Conservation (phyloP, 2,888 invertebrate genomes). For the Loripinus fragilis region DNA sequence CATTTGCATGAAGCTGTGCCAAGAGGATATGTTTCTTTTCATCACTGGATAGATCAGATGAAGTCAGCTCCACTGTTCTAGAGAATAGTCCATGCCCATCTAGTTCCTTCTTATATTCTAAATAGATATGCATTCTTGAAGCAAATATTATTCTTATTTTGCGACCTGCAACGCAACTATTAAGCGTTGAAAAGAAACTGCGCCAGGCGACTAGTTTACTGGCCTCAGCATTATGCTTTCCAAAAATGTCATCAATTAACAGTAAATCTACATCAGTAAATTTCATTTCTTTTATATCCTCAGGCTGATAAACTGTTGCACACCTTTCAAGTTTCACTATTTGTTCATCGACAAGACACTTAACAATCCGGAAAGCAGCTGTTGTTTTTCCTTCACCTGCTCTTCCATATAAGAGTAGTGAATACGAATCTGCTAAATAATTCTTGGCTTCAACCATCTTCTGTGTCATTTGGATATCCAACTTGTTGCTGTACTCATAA, state of each 20-base stretch:
- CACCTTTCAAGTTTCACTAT: neutral
- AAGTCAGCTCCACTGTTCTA: neutral
- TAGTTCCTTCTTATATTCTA: neutral
- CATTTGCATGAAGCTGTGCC: neutral
- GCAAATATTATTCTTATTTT: neutral
- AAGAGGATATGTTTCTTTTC: neutral
- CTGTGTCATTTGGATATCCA: neutral
- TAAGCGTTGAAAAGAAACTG: neutral
- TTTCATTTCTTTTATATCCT: neutral
- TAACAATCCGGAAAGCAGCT: neutral
- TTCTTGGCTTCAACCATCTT: neutral
- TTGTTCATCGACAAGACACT: neutral
- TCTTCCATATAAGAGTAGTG: neutral
- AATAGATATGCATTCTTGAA: neutral
- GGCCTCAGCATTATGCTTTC: neutral
- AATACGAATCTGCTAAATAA: neutral
- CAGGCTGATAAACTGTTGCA: neutral
- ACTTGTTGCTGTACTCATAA: neutral
- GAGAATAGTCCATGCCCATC: neutral
- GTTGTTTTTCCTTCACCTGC: conserved; percentile 23
- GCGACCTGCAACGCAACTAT: neutral
- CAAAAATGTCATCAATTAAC: conserved; percentile 9
- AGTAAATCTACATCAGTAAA: neutral
- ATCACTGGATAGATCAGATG: neutral
- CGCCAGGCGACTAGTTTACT: neutral